Evolutionary conservation across 2,113 vertebrate species (phyloP), one percentile per base, ranked within the genome.

Genomic region (Rallus limicola): DNA sequence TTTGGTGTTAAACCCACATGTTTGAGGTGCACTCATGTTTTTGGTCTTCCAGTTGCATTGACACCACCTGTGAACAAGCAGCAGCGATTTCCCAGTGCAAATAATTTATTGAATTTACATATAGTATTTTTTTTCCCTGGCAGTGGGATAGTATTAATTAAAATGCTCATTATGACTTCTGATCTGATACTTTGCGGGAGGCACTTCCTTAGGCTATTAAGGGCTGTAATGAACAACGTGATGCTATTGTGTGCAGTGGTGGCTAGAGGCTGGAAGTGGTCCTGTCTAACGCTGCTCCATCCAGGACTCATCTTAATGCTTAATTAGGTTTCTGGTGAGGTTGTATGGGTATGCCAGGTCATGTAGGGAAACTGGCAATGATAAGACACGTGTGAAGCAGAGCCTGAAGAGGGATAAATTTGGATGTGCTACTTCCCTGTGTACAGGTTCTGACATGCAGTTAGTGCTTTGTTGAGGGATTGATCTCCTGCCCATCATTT

Each of bases 131-230:
- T 52, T 48, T 85, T 53, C 55, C 55, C 63, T 94, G 84, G 78
- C 81, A 87, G 75, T 36, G 74, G 82, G 62, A 11, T 65, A 4
- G 25, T 80, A 63, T 90, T 95, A 94, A 95, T 96, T 96, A 96
- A 91, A 87, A 77, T n/a, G 33, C 56, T 95, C 36, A 44, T 94
- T 91, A 76, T 23, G 36, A 40, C 69, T 89, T 79, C 9, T 38
- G 82, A 83, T 90, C 71, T 83, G 90, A 62, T 93, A 3, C 48
- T 50, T 68, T 29, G 85, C 67, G 82, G 90, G 75, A 94, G 90
- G 67, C 75, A 2, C 84, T 82, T 92, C 93, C 94, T 82, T 5
- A 74, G 93, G 95, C 85, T 89, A 25, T 93, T 88, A 83, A 88
- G 38, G 79, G 72, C 88, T 64, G 46, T 42, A 75, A 58, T 68